phyloP scores from a whole-genome alignment of 2,888 invertebrate species.

The Drosophila emarginata region DNA sequence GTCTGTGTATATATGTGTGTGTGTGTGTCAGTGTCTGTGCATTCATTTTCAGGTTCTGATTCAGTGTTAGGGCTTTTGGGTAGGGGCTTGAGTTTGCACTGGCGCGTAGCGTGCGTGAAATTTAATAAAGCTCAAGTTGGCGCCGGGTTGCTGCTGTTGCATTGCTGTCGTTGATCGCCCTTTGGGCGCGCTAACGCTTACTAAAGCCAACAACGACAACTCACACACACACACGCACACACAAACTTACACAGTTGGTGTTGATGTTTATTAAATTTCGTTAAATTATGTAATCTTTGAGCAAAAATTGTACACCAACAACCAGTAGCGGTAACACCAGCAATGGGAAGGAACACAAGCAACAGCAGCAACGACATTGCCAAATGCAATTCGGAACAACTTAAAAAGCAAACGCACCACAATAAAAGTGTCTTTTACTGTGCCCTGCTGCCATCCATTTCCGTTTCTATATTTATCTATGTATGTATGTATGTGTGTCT shows the following conservation, averaged over 20 bases:
- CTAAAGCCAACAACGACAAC: conserved; percentile 24
- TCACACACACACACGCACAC: not conserved
- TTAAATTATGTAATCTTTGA: conserved; percentile 75
- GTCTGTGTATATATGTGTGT: not conserved
- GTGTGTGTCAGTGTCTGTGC: conserved; percentile 52
- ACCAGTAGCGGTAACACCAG: conserved; percentile 5
- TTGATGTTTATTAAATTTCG: conserved; percentile 78
- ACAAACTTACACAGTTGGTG: conserved; percentile 59
- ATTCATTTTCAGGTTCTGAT: conserved; percentile 70
- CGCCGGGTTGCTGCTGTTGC: not conserved
- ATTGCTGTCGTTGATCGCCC: conserved; percentile 5
- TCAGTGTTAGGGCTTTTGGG: not conserved
- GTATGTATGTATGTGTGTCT: conserved; percentile 13
- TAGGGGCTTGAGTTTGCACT: conserved; percentile 20
- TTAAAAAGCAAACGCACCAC: conserved; percentile 76
- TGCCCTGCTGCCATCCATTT: conserved; percentile 61
- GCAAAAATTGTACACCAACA: conserved; percentile 46
- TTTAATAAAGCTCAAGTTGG: conserved; percentile 73
- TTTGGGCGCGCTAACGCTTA: conserved; percentile 19
- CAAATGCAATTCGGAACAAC: conserved; percentile 79
- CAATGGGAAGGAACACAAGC: conserved; percentile 10
- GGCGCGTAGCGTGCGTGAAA: conserved; percentile 71
- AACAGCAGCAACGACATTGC: conserved; percentile 55
- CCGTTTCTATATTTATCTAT: conserved; percentile 48
- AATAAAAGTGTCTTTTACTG: conserved; percentile 73